These are phyloP conservation scores for Xylota sylvarum DNA, from an alignment of 2,888 invertebrate species.

Conservation along the genomic window DNA sequence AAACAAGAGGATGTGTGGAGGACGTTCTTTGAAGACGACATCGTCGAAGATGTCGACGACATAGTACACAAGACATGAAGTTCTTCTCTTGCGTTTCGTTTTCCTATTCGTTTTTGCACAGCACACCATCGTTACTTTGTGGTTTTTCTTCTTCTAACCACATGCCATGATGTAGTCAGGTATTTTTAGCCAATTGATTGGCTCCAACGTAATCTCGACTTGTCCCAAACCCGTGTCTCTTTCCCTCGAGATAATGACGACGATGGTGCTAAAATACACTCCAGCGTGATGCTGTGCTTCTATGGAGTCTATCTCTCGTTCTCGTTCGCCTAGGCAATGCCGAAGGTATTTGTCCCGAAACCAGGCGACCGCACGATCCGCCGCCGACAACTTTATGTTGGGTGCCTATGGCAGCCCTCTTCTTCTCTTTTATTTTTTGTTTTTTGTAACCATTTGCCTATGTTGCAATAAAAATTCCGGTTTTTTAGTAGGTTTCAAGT, in stretches of 20 bases:
- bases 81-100: constrained; percentile 34
- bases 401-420: constrained; percentile 20
- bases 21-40: constrained; percentile 67
- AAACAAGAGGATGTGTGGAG: constrained; percentile 68
- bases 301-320: constrained; percentile 36
- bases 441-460: constrained; percentile 50
- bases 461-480: constrained; percentile 69
- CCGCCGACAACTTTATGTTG: constrained; percentile 64
- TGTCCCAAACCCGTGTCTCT: constrained; percentile 71
- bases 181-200: constrained; percentile 77
- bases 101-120: constrained; percentile 2
- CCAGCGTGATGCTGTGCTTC: constrained; percentile 55
- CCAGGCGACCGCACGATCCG: constrained; percentile 59
- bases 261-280: constrained; percentile 74
- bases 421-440: background rate
- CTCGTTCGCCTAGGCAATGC: constrained; percentile 52
- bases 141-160: constrained; percentile 72
- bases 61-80: constrained; percentile 66
- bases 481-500: constrained; percentile 76
- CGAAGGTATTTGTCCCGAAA: constrained; percentile 69
- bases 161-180: constrained; percentile 75
- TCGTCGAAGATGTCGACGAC: constrained; percentile 68
- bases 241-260: constrained; percentile 65
- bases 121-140: constrained; percentile 43
- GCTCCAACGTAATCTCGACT: constrained; percentile 77